Evolutionary conservation across 2,888 invertebrate genomes (phyloP), one percentile per base, ranked within the genome.

Genomic region (Cordylochernes scorpioides): DNA sequence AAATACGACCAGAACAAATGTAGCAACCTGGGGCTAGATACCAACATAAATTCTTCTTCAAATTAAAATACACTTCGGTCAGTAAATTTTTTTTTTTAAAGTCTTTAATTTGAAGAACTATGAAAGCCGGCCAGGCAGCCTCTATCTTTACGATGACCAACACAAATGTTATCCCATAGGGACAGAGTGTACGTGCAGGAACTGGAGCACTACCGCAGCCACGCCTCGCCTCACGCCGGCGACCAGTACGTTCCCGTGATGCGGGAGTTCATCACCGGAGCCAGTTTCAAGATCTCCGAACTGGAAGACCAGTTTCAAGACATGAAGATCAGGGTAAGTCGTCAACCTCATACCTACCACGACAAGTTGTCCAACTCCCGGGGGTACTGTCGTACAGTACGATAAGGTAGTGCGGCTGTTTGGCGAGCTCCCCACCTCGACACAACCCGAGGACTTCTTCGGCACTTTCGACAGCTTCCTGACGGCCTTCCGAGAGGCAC

Each of bases 251-350:
- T 84, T 36, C 71, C 77, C 0, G 80, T 84, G 16, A 86, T 88
- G 82, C 63, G 77, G 39, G 86, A 88, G 51, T 88, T 91, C 58
- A 72, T 82, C 48, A 75, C 82, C 1, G 73, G 77, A 39, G 84
- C 86, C 1, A 73, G 78, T 0, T 82, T 80, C 50, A 66, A 78
- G 44, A 69, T 84, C 46, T 77, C 82, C 2, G 84, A 86, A 53
- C 64, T 88, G 5, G 84, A 86, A 49, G 84, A 86, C 46, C 64
- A 75, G 34, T 82, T 75, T 57, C 73, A 75, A 54, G 84, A 88
- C 50, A 86, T 86, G 86, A 86, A 84, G 58, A 72, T 72, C 24
- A 63, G 63, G 54, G 64, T 65, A 45, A 49, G 46, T 13, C 2
- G 14, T 22, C 6, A 9, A 19, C 10, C 2, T 19, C 2, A n/a